Base-by-base conservation (phyloP, 1,140 invertebrate genomes). In the Macrobrachium nipponense region DNA sequence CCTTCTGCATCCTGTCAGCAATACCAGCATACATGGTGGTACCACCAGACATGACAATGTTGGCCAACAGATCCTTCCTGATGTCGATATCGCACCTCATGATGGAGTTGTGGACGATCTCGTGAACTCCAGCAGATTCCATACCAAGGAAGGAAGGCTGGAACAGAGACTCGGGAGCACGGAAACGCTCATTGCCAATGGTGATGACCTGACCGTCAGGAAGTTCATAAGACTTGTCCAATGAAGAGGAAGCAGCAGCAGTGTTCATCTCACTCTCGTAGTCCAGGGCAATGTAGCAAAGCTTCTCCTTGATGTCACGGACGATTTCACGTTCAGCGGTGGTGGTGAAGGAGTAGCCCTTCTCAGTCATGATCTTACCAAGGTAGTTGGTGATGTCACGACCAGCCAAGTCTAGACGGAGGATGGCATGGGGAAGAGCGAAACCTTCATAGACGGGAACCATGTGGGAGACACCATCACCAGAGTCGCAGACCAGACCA, bases 291-390 rank as follows among this genome's bases (percentile, higher is more conserved):
- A 98, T 96, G 91, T 97, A 97, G 93, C 96, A 97, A 72, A 97
- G 92, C 91, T 97, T 97, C 91, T 97, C 96, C 92, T 97, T 98
- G 92, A 97, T 97, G 92, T 98, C 96, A 90, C 96, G 93, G 10
- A 97, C 96, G 90, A 98, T 97, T 94, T 97, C 96, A 90, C 95
- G 93, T 92, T 97, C 96, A 87, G 96, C 96, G n/a, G 92, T 92
- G 78, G 92, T 92, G 80, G 90, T 90, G 88, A 92, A 91, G 79
- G 89, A 90, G 78, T 92, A 92, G 68, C 90, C 92, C 89, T 96
- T 94, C 92, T 97, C 96, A 76, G 96, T 96, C 87, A 97, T 93
- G 92, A 98, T 51, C 5, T 51, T 51, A 51, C 51, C 51, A 51
- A 51, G 51, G 51, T 51, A 51, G 5, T 51, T 51, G 7, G 51